Evolutionary conservation across 2,797 vertebrate species (phyloP).

Genomic region (Sebastes kiyomatsui): DNA sequence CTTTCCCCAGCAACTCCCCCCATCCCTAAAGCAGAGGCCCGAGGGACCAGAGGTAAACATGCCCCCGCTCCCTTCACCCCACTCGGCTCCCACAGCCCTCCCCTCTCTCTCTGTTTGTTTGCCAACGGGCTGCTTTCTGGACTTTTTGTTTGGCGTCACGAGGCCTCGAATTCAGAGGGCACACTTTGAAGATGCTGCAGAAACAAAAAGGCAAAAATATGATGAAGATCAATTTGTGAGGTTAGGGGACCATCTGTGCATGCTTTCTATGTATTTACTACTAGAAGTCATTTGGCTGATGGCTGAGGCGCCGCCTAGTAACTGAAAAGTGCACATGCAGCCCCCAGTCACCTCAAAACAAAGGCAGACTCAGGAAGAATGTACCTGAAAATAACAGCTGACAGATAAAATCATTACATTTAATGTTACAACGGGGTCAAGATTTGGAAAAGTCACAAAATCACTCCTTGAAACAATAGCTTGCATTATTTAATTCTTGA

Average conservation of each 20-base stretch:
- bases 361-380: neutral
- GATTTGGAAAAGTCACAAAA: neutral
- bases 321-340: neutral
- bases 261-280: constrained; percentile 4
- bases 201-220: constrained; percentile 2
- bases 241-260: constrained; percentile 32
- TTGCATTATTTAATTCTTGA: neutral
- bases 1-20: constrained; percentile 19
- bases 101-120: constrained; percentile 40
- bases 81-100: constrained; percentile 31
- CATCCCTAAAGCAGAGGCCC: constrained; percentile 61
- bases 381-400: neutral
- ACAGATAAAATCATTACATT: neutral
- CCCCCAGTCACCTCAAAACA: neutral
- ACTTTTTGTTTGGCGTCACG: constrained; percentile 39
- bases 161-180: constrained; percentile 38
- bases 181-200: constrained; percentile 47
- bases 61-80: constrained; percentile 42
- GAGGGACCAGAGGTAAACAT: constrained; percentile 77
- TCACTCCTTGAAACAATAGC: neutral
- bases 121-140: constrained; percentile 57
- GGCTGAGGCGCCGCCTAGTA: neutral
- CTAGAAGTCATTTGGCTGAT: neutral
- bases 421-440: neutral
- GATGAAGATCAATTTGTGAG: constrained; percentile 43